These are phyloP conservation scores for Meriones unguiculatus DNA, from an alignment of 2,113 vertebrate species.

Conservation along the genomic window DNA sequence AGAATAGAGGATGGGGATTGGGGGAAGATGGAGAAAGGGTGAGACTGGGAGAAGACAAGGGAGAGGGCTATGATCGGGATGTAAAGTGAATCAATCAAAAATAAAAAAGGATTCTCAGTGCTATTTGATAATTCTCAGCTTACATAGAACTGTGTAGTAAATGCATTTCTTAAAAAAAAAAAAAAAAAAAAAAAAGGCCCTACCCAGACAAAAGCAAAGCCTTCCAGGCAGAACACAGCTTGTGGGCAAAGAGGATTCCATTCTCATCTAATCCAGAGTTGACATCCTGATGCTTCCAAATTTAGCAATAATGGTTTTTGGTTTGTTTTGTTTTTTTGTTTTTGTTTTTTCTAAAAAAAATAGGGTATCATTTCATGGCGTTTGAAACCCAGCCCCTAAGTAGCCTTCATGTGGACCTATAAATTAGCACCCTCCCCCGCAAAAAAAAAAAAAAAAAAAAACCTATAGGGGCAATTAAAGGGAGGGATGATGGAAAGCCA, in stretches of 20 bases:
- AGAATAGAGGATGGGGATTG: too few species aligned
- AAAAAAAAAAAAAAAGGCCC: neutral
- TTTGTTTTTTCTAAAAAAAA: neutral
- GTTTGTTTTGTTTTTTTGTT: too few species aligned
- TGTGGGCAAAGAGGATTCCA: neutral
- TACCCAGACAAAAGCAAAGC: neutral
- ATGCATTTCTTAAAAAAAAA: too few species aligned
- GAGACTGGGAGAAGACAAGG: too few species aligned
- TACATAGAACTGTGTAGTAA: too few species aligned
- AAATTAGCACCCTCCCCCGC: neutral
- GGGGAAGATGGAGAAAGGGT: too few species aligned
- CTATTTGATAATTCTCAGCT: too few species aligned
- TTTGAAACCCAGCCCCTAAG: neutral
- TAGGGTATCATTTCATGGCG: neutral
- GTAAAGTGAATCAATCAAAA: too few species aligned
- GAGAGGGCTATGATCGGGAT: too few species aligned
- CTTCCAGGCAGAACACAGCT: neutral
- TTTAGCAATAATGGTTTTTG: neutral
- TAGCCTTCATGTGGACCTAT: neutral
- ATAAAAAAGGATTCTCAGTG: too few species aligned
- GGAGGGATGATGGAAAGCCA: neutral
- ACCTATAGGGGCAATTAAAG: neutral
- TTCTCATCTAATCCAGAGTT: slow-evolving; percentile 6
- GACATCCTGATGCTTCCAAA: neutral
- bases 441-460: neutral